Evolutionary conservation across 2,888 invertebrate genomes (phyloP).

Genomic region (Myathropa florea): DNA sequence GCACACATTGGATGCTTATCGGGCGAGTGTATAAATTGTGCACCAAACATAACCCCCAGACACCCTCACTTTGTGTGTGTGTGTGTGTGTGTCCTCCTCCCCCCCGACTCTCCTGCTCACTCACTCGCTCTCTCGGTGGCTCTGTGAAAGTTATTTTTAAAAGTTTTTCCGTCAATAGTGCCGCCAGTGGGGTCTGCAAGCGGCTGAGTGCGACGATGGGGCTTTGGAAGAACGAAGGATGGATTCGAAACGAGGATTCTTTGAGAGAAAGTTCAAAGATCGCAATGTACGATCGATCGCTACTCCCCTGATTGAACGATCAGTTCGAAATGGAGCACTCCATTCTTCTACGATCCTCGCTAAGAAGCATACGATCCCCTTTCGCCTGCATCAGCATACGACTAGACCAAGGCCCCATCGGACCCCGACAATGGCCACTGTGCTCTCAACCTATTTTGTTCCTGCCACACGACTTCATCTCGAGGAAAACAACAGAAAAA

Average conservation of each 20-base stretch:
- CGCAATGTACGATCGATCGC: no score
- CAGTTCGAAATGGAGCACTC: no score
- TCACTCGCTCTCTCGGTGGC: no score
- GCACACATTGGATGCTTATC: constrained; percentile 66
- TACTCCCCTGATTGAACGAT: no score
- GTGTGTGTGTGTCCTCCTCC: neutral
- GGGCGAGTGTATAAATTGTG: constrained; percentile 67
- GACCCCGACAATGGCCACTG: constrained; percentile 21
- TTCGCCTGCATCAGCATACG: neutral
- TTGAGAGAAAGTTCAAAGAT: no score
- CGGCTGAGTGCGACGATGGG: neutral
- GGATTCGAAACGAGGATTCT: no score
- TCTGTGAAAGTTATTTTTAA: constrained; percentile 42
- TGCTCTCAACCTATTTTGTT: constrained; percentile 7
- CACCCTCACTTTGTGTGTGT: constrained; percentile 46
- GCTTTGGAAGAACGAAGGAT: no score
- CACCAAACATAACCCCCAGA: constrained; percentile 48
- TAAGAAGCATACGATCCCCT: no score
- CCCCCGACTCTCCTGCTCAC: no score
- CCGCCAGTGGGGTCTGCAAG: constrained; percentile 14
- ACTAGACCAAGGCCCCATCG: no score
- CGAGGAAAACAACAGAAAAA: constrained; percentile 59
- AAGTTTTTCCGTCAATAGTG: constrained; percentile 46
- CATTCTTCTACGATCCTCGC: neutral
- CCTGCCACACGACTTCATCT: constrained; percentile 17